These are phyloP conservation scores for Mactromeris polynyma DNA, from an alignment of 2,888 invertebrate genomes.

Conservation along the genomic window DNA sequence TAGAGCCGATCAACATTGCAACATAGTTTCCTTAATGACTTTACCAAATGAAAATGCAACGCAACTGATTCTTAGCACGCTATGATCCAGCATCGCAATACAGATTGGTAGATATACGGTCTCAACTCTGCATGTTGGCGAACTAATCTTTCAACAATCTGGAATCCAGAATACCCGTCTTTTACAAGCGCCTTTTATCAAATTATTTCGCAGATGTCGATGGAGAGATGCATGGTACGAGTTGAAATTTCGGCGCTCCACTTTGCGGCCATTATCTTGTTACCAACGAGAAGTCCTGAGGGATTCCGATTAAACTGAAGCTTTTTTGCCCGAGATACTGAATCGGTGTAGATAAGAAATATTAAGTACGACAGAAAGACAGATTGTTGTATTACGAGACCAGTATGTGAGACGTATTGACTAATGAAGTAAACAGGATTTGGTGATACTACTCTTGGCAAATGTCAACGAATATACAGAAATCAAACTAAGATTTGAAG, in stretches of 20 bases:
- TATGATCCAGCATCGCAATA: conserved; percentile 26
- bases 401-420: conserved; percentile 37
- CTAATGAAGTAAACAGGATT: conserved; percentile 23
- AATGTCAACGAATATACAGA: conserved; percentile 5
- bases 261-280: conserved; percentile 37
- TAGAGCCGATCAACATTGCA: background rate
- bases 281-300: conserved; percentile 28
- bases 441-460: conserved; percentile 16
- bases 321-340: conserved; percentile 36
- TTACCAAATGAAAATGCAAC: conserved; percentile 21
- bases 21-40: conserved; percentile 18
- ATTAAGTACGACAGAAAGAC: conserved; percentile 57
- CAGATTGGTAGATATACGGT: conserved; percentile 38
- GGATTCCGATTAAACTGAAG: conserved; percentile 31
- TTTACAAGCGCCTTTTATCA: conserved; percentile 61
- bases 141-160: conserved; percentile 46
- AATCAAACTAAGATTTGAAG: background rate
- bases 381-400: conserved; percentile 51
- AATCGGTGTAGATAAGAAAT: conserved; percentile 32
- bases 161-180: conserved; percentile 33
- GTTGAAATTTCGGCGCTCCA: conserved; percentile 21
- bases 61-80: conserved; percentile 10
- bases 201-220: conserved; percentile 56
- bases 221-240: conserved; percentile 37
- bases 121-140: conserved; percentile 46